These are phyloP conservation scores for Rhynchotus rufescens DNA, from an alignment of 2,797 vertebrate genomes.

Conservation along the genomic window DNA sequence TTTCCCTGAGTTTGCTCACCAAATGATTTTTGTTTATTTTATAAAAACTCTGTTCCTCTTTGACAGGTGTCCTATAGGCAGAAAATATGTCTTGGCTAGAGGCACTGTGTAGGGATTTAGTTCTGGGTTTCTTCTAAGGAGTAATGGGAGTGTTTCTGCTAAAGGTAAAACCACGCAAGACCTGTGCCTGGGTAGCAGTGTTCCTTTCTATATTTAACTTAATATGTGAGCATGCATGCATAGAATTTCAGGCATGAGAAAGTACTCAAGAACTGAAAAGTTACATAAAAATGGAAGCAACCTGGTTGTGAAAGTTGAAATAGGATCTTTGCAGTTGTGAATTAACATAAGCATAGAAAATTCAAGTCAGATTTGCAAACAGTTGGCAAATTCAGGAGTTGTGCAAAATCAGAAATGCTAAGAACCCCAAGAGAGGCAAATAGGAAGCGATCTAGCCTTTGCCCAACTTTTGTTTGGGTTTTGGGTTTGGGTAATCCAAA, in stretches of 20 bases:
- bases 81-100: neutral
- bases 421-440: neutral
- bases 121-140: slow-evolving; percentile 64
- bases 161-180: neutral
- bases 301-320: neutral
- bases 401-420: neutral
- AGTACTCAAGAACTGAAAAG: neutral
- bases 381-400: fast-evolving
- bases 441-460: too few relatives aligned
- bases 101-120: slow-evolving; percentile 16
- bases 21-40: slow-evolving; percentile 76
- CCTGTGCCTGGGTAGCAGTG: neutral
- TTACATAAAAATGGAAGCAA: neutral
- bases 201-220: neutral
- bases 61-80: slow-evolving; percentile 76
- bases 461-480: neutral
- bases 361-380: neutral
- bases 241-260: neutral
- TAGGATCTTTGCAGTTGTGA: fast-evolving
- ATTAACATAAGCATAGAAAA: neutral
- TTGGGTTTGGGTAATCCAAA: neutral
- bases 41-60: slow-evolving; percentile 69
- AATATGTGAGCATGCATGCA: neutral
- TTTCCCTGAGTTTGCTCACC: slow-evolving; percentile 64
- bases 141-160: slow-evolving; percentile 33